phyloP scores from a whole-genome alignment of 2,797 vertebrate species.

The Falco biarmicus region DNA sequence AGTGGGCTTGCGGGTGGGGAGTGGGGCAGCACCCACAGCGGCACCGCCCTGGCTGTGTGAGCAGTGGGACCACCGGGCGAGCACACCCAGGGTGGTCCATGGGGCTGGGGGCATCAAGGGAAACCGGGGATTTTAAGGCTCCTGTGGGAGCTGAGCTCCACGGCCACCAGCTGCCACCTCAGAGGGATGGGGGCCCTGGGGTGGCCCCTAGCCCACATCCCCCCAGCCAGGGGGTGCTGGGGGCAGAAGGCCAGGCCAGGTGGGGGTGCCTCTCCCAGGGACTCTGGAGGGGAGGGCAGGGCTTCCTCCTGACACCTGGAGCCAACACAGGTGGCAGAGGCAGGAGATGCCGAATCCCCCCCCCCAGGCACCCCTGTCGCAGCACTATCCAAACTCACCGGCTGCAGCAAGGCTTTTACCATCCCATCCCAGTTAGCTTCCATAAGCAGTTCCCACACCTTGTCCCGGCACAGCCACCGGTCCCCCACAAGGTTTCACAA shows the following conservation, averaged over 20 bases:
- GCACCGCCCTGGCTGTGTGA: neutral
- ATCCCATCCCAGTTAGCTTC: too few species aligned
- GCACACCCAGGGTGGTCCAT: neutral
- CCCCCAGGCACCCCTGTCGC: too few species aligned
- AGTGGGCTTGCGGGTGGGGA: neutral
- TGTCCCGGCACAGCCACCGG: too few species aligned
- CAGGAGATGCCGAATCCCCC: neutral
- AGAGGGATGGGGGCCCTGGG: neutral
- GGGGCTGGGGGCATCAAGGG: neutral
- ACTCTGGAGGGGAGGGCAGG: neutral
- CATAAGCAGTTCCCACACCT: too few species aligned
- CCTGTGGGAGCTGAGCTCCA: neutral
- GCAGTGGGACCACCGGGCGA: rapidly evolving
- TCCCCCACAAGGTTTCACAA: too few species aligned
- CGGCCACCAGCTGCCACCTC: neutral
- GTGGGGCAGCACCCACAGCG: neutral
- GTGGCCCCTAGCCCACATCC: neutral
- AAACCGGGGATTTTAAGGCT: neutral
- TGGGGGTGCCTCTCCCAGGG: neutral
- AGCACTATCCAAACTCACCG: too few species aligned
- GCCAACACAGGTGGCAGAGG: neutral
- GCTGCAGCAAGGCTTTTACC: too few species aligned
- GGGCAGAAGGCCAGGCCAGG: neutral
- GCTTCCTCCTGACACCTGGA: rapidly evolving
- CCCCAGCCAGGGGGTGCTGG: neutral